Evolutionary conservation across 2,888 invertebrate genomes (phyloP), one percentile per base, ranked within the genome.

Genomic region (Aphelenchoides bicaudatus): DNA sequence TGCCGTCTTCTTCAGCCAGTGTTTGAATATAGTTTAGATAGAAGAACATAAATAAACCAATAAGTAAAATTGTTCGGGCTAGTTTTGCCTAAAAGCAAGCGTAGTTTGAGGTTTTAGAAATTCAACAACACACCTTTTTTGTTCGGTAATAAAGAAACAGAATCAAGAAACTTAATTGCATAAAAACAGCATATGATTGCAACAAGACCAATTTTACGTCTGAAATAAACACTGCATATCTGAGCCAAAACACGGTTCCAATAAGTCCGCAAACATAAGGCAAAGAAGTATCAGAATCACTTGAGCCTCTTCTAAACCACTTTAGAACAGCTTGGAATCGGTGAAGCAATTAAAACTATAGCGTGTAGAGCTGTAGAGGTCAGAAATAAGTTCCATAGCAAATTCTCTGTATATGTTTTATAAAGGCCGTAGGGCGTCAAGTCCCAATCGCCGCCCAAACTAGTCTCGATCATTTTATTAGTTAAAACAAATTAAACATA

Each of bases 241-340:
- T 66, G 29, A 77, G 64, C 76, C 76, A 76, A 19, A 76, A 54
- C 13, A 66, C 38, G 1, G 76, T 73, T 2, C 72, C 72, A n/a
- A 72, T 63, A 6, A 70, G 63, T 6, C 68, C 72, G 63, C 70
- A 73, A n/a, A 74, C 56, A 48, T 76, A 76, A 2, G 76, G 76
- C 4, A 76, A 56, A 3, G 69, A 63, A 0, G 76, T 74, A 56
- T 76, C 76, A 25, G 68, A 67, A 61, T 76, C 75, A 29, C 70
- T 70, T 55, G 67, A 66, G 48, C 68, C 65, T 34, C 77, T 51
- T 34, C 73, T 57, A 47, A 71, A 63, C 77, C 77, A 77, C 63
- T 77, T 77, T 59, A 67, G 68, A 13, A 77, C 76, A 13, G 77
- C 77, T 63, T 78, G 77, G 13, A 76, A 76, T 31, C 47, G 76